Conservation (phyloP, 2,888 invertebrate genomes). For the Brachypalpus laphriformis region DNA sequence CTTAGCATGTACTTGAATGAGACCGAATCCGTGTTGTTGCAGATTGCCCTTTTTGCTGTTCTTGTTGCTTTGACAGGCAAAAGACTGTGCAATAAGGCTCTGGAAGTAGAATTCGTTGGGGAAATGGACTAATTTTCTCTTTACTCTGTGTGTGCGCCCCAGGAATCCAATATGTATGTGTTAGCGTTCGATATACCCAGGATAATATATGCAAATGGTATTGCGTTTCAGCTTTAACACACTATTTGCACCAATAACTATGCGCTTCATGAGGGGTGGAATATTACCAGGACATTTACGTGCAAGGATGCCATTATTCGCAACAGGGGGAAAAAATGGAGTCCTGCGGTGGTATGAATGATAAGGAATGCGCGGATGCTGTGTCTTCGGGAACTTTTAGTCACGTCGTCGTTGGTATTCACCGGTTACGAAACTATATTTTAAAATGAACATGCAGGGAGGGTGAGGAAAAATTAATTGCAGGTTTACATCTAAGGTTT, state of each 20-base stretch:
- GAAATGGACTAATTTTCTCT: slow-evolving; percentile 12
- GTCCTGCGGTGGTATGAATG: slow-evolving; percentile 12
- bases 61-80: not conserved
- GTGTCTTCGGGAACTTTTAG: not conserved
- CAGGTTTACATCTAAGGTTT: not conserved
- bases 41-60: slow-evolving; percentile 5
- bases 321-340: slow-evolving; percentile 35
- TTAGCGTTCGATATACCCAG: not conserved
- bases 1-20: slow-evolving; percentile 11
- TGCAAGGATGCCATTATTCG: slow-evolving; percentile 43
- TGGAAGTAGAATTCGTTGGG: slow-evolving; percentile 7
- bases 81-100: not conserved
- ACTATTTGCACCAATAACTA: slow-evolving; percentile 41
- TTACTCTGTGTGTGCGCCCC: not conserved
- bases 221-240: slow-evolving; percentile 35
- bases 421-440: slow-evolving; percentile 6
- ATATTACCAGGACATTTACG: slow-evolving; percentile 47
- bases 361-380: slow-evolving; percentile 7
- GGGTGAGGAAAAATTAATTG: slow-evolving; percentile 28
- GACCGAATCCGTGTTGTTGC: slow-evolving; percentile 40
- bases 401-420: not conserved
- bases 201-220: slow-evolving; percentile 46
- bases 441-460: not conserved
- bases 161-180: slow-evolving; percentile 46
- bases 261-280: not conserved